Conservation (phyloP, 64 coral and sea anemone species). For the Acropora yongei region DNA sequence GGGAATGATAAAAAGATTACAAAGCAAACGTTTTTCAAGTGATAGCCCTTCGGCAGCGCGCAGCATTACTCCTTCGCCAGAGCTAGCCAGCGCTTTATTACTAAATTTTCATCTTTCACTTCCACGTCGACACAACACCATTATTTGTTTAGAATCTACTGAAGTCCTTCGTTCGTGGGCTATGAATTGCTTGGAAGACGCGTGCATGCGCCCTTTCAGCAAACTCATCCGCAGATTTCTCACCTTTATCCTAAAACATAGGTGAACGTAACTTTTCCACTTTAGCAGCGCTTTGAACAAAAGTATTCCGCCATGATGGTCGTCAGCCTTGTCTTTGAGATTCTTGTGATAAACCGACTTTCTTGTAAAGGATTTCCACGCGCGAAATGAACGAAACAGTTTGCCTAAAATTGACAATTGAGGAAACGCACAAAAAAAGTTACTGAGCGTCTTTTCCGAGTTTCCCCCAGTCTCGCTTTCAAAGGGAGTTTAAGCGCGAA, state of each 20-base stretch:
- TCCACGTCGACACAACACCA: no score
- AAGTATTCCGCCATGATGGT: slow-evolving; percentile 33
- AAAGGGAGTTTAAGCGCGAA: no score
- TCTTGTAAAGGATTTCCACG: slow-evolving; percentile 31
- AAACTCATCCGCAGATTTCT: not conserved
- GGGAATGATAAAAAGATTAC: no score
- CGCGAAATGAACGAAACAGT: slow-evolving; percentile 56
- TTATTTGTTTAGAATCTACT: no score
- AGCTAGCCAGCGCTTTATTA: no score
- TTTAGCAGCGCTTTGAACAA: not conserved
- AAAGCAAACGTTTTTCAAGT: no score
- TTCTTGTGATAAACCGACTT: not conserved
- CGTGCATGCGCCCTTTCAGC: not conserved
- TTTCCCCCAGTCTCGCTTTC: no score
- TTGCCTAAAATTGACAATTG: slow-evolving; percentile 18
- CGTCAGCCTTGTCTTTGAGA: slow-evolving; percentile 9
- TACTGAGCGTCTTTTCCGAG: not conserved
- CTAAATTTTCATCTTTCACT: no score
- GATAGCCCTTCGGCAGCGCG: no score
- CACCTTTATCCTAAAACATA: slow-evolving; percentile 68
- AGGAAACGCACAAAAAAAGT: not conserved
- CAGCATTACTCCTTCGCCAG: no score
- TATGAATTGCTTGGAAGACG: not conserved
- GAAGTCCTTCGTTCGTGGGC: no score
- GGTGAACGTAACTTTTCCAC: slow-evolving; percentile 54